phyloP scores from a whole-genome alignment of 2,797 vertebrate species.

The Anisognathus igniventris region DNA sequence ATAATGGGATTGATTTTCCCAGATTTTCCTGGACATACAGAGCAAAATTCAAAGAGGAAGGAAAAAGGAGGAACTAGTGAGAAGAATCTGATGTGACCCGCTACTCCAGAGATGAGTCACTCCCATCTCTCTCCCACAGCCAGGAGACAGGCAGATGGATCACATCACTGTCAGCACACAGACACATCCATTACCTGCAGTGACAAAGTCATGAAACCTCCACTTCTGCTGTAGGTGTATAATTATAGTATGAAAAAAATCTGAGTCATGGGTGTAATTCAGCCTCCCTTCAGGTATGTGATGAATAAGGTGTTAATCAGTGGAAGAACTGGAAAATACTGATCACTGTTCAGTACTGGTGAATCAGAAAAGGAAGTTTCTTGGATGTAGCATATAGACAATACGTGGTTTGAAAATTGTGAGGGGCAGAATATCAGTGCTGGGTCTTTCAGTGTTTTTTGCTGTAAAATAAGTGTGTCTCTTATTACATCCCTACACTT shows the following conservation, averaged over 20 bases:
- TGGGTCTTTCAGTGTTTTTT: not conserved
- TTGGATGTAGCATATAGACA: not conserved
- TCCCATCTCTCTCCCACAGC: accelerated
- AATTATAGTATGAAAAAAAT: not conserved
- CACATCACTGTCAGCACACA: not conserved
- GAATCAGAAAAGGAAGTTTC: not conserved
- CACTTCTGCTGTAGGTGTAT: not conserved
- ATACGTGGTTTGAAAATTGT: not conserved
- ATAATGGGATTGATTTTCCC: not conserved
- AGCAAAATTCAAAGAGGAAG: not conserved
- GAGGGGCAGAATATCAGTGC: not conserved
- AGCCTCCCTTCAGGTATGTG: not conserved
- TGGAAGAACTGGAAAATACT: not conserved
- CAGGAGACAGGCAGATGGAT: not conserved
- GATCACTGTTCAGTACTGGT: not conserved
- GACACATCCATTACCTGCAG: not conserved
- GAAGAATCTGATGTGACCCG: not conserved
- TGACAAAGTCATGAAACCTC: constrained; percentile 5
- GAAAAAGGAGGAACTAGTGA: not conserved
- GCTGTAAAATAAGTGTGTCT: not conserved
- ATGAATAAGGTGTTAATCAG: not conserved
- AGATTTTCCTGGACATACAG: not conserved
- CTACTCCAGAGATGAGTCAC: not conserved
- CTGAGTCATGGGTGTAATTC: not conserved
- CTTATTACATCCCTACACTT: not conserved